Conservation (phyloP, 2,888 invertebrate species). For the Harmothoe impar region DNA sequence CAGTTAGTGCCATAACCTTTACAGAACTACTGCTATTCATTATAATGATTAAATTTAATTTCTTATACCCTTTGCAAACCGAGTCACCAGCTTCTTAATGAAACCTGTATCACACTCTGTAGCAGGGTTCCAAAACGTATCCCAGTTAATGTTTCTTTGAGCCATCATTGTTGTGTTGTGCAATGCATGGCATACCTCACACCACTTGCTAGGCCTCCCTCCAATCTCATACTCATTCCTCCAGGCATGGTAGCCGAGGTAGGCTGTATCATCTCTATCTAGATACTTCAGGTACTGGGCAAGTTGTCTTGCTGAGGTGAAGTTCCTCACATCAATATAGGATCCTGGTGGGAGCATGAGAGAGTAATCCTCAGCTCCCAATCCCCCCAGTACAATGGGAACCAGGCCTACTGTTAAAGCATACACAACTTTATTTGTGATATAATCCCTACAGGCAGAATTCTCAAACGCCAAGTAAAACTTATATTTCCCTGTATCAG, state of each 20-base stretch:
- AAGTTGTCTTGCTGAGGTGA: not conserved
- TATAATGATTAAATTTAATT: too few relatives aligned
- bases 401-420: not conserved
- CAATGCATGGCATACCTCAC: not conserved
- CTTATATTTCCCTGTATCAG: not conserved
- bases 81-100: not conserved
- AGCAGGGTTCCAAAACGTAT: not conserved
- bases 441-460: not conserved
- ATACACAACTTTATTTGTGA: not conserved
- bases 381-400: not conserved
- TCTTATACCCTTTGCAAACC: too few relatives aligned
- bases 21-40: too few relatives aligned
- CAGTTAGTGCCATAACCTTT: too few relatives aligned
- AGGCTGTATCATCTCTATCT: not conserved
- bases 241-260: constrained; percentile 1
- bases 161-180: not conserved
- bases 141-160: not conserved
- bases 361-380: not conserved
- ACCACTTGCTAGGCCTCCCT: not conserved
- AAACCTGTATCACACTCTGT: not conserved
- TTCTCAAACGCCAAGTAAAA: constrained; percentile 17
- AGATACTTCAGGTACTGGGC: not conserved
- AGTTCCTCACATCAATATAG: not conserved
- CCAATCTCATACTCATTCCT: not conserved
- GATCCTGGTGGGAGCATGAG: not conserved